Evolutionary conservation across 2,113 vertebrate species (phyloP), one percentile per base, ranked within the genome.

Genomic region (Planiliza haematocheilus): DNA sequence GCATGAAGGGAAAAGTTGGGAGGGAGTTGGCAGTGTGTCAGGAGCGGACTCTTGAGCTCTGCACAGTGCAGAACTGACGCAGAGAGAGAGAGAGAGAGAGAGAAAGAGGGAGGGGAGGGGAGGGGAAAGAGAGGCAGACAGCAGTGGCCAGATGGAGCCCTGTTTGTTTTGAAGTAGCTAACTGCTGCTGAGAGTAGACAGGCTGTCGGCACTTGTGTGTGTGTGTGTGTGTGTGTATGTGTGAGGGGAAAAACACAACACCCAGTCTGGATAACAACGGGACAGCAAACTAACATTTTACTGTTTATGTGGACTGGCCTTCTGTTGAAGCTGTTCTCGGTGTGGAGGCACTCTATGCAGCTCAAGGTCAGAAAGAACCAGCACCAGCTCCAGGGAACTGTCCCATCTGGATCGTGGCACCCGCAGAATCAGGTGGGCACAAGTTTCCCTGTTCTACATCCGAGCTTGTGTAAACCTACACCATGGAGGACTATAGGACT

Each of bases 21-120:
- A 88, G 74, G 90, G 91, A 90, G 82, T 77, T 93, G 93, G 91
- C 91, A 30, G 53, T 8, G 64, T 86, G 83, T 87, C 88, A 91
- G 74, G 43, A 83, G 63, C 12, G 9, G 72, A 75, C 83, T 88
- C 76, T 70, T 82, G 84, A 79, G 87, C 81, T 66, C 75, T 78
- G 76, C 78, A 56, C 78, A 58, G 89, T 81, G 90, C 91, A 90
- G 86, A 84, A 86, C 91, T 92, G 93, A 91, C 91, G 88, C 93
- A 59, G 62, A 24, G 81, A 45, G 77, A 46, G 70, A 50, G 76
- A 20, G 85, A 34, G 74, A 42, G 74, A 12, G 85, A 34, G 74
- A 42, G 74, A 12, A 66, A 34, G 60, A 21, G 57, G 59, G 30
- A 51, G 42, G 65, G 21, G 66, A 46, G 61, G 70, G 70, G 82